These are phyloP conservation scores for Anhinga anhinga DNA, from an alignment of 2,113 vertebrate genomes.

Conservation along the genomic window DNA sequence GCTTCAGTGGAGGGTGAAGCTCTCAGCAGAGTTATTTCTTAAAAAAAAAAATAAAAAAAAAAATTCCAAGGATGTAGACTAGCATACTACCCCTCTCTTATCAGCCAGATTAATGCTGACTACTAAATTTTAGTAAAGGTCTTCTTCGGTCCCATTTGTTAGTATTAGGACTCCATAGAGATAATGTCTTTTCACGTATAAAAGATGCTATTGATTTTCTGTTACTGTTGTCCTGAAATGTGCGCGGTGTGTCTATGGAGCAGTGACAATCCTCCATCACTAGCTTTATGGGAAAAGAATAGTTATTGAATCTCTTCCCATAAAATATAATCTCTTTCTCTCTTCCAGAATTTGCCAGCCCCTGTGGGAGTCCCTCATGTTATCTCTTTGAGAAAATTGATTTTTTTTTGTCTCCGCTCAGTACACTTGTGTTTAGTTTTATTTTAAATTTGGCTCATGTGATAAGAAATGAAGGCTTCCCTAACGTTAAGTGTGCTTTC, in stretches of 20 bases:
- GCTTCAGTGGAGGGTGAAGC: background rate
- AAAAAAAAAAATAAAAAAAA: background rate
- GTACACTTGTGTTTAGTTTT: conserved; percentile 19
- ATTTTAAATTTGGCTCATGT: conserved; percentile 55
- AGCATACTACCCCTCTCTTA: background rate
- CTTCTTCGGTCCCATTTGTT: conserved; percentile 32
- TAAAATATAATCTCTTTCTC: conserved; percentile 76
- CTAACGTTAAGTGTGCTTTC: conserved; percentile 35
- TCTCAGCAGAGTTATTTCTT: background rate
- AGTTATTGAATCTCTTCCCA: conserved; percentile 73
- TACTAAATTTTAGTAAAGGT: conserved; percentile 17
- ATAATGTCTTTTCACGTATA: conserved; percentile 68
- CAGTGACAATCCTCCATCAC: conserved; percentile 70
- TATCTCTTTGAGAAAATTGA: conserved; percentile 68
- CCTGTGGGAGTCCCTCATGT: conserved; percentile 59
- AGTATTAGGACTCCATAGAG: conserved; percentile 40
- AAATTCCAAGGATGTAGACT: background rate
- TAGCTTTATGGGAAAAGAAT: conserved; percentile 73
- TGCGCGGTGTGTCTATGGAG: conserved; percentile 44
- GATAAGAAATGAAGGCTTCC: background rate
- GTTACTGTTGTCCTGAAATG: conserved; percentile 66
- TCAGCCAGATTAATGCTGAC: conserved; percentile 40
- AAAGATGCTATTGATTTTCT: conserved; percentile 78
- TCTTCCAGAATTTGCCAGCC: conserved; percentile 58
- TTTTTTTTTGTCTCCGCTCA: conserved; percentile 49